phyloP scores from a whole-genome alignment of 2,888 invertebrate species.

The Ceramica pisi region DNA sequence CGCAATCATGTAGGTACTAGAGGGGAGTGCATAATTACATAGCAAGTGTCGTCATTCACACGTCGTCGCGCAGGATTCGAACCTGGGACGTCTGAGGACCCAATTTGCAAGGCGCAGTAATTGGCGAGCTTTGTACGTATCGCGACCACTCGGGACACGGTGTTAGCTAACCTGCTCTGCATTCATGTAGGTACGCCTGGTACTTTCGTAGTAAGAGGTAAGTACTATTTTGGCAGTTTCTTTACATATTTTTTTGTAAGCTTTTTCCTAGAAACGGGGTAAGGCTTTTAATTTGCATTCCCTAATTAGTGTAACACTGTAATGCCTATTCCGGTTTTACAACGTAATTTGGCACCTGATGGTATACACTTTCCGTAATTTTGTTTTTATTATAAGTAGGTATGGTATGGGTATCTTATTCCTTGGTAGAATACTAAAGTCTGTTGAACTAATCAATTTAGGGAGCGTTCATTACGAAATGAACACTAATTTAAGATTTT shows the following conservation, averaged over 20 bases:
- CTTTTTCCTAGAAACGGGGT: slow-evolving; percentile 1
- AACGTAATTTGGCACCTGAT: not conserved
- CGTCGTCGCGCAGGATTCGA: slow-evolving; percentile 66
- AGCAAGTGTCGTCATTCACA: slow-evolving; percentile 64
- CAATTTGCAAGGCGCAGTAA: slow-evolving; percentile 63
- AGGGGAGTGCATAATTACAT: slow-evolving; percentile 64
- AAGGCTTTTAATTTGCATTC: slow-evolving; percentile 5
- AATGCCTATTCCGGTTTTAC: not conserved
- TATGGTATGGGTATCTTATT: not conserved
- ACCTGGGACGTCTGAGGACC: slow-evolving; percentile 63
- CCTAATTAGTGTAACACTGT: slow-evolving; percentile 7
- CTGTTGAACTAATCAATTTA: not conserved
- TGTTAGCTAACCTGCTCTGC: slow-evolving; percentile 53
- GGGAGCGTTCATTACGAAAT: not conserved
- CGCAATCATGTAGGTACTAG: slow-evolving; percentile 61
- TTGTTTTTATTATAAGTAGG: no score
- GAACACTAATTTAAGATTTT: not conserved
- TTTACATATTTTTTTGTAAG: not conserved
- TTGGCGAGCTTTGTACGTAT: slow-evolving; percentile 63
- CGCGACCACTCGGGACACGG: slow-evolving; percentile 38
- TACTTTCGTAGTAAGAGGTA: slow-evolving; percentile 29
- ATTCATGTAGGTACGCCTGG: slow-evolving; percentile 53
- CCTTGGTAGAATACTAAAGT: not conserved
- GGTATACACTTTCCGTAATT: not conserved
- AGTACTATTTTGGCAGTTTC: slow-evolving; percentile 26